Percentiles rank a stretch among this genome's conserved stretches.
Conservation (phyloP, 1,140 invertebrate genomes). For the Trachymyrmex cornetzi region DNA sequence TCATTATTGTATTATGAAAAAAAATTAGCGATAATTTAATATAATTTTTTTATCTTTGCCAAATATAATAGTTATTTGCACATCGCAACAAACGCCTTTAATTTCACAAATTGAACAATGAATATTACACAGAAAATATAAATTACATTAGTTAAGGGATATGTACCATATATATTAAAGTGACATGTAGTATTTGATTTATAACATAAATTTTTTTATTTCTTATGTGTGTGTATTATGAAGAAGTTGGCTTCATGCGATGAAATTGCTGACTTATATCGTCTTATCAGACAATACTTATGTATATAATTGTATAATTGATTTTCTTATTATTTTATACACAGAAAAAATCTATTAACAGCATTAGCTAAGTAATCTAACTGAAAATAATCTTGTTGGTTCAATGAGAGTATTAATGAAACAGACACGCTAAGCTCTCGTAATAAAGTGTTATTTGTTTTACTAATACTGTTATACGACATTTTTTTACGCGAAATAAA, state of each 20-base stretch:
- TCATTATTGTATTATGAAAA: not conserved
- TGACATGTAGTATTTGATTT: not conserved
- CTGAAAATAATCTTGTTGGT: no score
- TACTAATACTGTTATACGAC: no score
- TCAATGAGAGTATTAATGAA: no score
- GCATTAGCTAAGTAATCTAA: no score
- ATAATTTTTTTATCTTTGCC: not conserved
- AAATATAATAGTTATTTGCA: not conserved
- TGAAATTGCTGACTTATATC: not conserved
- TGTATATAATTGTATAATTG: not conserved
- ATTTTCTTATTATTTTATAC: no score
- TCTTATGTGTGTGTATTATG: not conserved
- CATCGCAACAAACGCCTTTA: not conserved
- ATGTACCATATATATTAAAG: not conserved
- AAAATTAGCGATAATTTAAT: conserved; percentile 4
- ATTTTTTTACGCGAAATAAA: not conserved
- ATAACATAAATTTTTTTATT: not conserved
- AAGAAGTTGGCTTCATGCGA: not conserved
- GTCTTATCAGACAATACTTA: not conserved
- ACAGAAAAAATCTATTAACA: no score
- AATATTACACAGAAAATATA: not conserved
- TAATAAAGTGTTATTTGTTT: no score
- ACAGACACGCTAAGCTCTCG: no score
- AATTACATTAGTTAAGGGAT: not conserved
- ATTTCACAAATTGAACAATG: not conserved